Conservation (phyloP, 2,797 vertebrate genomes). For the Philypnodon macrostomus region DNA sequence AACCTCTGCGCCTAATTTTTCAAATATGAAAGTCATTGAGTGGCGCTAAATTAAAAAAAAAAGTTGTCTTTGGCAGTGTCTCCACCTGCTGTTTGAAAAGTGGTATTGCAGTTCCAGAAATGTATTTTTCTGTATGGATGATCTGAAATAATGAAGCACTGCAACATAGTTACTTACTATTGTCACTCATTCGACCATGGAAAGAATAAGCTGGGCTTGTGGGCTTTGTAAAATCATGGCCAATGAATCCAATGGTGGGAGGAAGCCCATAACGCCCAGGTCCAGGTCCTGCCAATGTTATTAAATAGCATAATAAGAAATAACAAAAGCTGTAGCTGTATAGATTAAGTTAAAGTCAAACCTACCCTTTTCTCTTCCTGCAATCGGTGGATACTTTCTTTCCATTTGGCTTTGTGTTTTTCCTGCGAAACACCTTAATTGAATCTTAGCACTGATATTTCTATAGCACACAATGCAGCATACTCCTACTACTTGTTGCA, state of each 20-base stretch:
- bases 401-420: conserved; percentile 54
- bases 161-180: conserved; percentile 61
- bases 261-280: conserved; percentile 81
- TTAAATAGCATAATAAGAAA: neutral
- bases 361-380: conserved; percentile 77
- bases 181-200: conserved; percentile 69
- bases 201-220: conserved; percentile 81
- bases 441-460: conserved; percentile 9
- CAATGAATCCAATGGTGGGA: conserved; percentile 78
- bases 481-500: conserved; percentile 9
- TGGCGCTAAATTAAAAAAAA: no score
- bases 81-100: conserved; percentile 44
- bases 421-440: no score
- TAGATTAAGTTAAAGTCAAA: neutral
- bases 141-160: neutral
- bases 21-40: no score
- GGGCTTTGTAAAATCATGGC: conserved; percentile 81
- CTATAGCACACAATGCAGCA: conserved; percentile 9
- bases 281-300: conserved; percentile 73
- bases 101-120: conserved; percentile 23
- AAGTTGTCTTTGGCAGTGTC: conserved; percentile 12
- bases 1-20: no score
- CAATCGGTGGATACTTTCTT: conserved; percentile 68
- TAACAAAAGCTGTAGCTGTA: neutral
- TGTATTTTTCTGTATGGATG: neutral